These are phyloP conservation scores for Formica aserva DNA, from an alignment of 2,888 invertebrate species.

Conservation along the genomic window DNA sequence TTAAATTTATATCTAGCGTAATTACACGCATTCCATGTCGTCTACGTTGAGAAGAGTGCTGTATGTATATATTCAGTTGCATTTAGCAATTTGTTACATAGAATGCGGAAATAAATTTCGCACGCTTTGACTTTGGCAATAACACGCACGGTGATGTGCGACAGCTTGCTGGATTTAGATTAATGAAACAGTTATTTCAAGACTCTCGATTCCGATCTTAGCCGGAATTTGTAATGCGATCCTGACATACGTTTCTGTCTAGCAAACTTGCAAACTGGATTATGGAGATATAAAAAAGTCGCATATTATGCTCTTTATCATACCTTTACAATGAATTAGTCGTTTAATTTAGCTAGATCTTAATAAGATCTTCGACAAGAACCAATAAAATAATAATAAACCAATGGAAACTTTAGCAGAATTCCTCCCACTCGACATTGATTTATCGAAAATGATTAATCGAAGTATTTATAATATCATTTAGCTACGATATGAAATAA, in stretches of 20 bases:
- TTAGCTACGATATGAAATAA: background rate
- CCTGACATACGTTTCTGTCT: constrained; percentile 33
- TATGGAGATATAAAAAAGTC: background rate
- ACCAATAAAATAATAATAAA: constrained; percentile 6
- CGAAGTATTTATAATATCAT: background rate
- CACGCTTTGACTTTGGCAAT: constrained; percentile 63
- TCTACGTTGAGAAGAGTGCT: background rate
- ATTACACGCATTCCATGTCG: no score
- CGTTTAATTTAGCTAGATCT: background rate
- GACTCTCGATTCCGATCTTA: constrained; percentile 45
- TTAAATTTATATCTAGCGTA: constrained; percentile 20
- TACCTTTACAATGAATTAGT: background rate
- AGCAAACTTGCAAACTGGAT: background rate
- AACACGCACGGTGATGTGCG: constrained; percentile 54
- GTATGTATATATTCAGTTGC: background rate
- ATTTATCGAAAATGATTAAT: no score
- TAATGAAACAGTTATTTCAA: constrained; percentile 58
- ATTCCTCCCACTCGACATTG: background rate
- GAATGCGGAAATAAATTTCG: constrained; percentile 66
- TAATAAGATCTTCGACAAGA: background rate
- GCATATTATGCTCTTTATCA: background rate
- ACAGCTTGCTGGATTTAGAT: constrained; percentile 66
- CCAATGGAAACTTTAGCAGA: background rate
- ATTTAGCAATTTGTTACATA: constrained; percentile 33
- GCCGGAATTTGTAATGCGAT: constrained; percentile 43